Evolutionary conservation across 2,888 invertebrate species (phyloP).

Genomic region (Nephrotoma appendiculata): DNA sequence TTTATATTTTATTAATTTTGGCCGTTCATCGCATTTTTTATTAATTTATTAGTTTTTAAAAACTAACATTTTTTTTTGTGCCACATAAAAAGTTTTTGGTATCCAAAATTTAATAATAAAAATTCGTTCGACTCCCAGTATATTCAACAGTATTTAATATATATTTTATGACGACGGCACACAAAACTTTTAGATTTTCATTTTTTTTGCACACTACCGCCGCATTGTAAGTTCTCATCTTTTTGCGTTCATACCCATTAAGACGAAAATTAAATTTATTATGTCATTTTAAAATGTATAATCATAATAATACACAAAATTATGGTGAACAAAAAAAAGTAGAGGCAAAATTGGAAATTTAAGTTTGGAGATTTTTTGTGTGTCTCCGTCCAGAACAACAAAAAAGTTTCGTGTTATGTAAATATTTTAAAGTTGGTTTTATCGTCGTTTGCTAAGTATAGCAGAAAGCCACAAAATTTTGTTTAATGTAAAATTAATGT

Average conservation of each 20-base stretch:
- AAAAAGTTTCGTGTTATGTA: background rate
- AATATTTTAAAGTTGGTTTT: background rate
- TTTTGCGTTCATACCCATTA: background rate
- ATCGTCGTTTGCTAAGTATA: background rate
- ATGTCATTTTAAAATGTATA: background rate
- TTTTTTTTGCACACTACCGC: background rate
- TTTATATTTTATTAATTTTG: background rate
- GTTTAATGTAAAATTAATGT: background rate
- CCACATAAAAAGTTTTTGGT: background rate
- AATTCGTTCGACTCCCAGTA: background rate
- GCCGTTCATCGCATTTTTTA: background rate
- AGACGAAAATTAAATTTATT: background rate
- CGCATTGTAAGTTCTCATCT: background rate
- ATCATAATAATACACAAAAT: background rate
- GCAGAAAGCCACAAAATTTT: background rate
- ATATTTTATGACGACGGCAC: background rate
- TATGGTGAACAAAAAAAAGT: background rate
- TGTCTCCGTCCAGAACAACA: background rate
- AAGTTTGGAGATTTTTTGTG: background rate
- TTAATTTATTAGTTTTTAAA: background rate
- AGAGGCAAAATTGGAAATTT: background rate
- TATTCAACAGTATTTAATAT: background rate
- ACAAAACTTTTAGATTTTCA: background rate
- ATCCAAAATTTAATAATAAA: background rate
- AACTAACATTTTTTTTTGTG: background rate